Conservation (phyloP, 2,113 vertebrate genomes). For the Pseudorhombus dupliciocellatus region DNA sequence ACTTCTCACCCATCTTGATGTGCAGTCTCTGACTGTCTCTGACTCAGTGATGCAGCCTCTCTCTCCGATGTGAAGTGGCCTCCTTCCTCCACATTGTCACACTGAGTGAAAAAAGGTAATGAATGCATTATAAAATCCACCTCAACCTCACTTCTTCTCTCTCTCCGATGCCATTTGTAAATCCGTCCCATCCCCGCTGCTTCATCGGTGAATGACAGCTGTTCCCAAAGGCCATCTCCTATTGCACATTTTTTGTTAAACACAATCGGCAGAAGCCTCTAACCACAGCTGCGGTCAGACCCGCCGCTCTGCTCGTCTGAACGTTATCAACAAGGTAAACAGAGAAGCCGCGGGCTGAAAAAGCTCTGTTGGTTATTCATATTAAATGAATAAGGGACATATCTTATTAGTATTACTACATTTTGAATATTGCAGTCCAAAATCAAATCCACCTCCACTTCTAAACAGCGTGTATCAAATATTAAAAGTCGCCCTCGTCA, state of each 20-base stretch:
- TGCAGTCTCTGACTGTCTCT: neutral
- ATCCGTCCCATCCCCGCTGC: slow-evolving; percentile 7
- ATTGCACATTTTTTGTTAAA: slow-evolving; percentile 65
- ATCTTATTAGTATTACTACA: neutral
- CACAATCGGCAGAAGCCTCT: slow-evolving; percentile 38
- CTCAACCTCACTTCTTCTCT: slow-evolving; percentile 14
- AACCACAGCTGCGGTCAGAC: slow-evolving; percentile 44
- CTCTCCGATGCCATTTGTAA: slow-evolving; percentile 28
- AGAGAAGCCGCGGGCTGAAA: neutral
- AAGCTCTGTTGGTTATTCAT: neutral
- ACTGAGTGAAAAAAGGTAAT: neutral
- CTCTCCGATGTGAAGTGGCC: neutral
- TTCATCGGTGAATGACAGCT: slow-evolving; percentile 35
- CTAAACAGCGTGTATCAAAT: slow-evolving; percentile 12
- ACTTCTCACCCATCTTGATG: no score
- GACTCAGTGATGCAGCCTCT: neutral
- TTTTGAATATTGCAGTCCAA: neutral
- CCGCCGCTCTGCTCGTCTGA: neutral
- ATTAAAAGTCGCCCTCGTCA: slow-evolving; percentile 15
- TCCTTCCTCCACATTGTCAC: neutral
- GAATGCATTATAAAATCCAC: slow-evolving; percentile 27
- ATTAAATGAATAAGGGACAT: neutral
- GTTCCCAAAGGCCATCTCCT: slow-evolving; percentile 50
- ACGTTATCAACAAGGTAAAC: slow-evolving; percentile 18
- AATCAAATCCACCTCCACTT: neutral